Evolutionary conservation across 2,888 invertebrate genomes (phyloP).

Genomic region (Megamerina dolium): DNA sequence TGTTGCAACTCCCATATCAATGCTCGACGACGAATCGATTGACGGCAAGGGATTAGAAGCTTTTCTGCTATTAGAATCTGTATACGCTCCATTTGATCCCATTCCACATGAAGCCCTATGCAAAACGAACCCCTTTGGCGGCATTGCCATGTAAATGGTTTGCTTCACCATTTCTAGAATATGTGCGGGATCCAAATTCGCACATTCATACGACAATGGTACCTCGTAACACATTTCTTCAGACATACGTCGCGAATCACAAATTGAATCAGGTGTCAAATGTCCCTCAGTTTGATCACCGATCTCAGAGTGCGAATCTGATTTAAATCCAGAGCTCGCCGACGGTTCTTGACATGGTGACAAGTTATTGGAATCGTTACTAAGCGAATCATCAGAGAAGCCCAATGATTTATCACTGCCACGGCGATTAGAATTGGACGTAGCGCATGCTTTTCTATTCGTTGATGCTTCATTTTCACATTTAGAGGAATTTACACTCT

Average conservation of each 20-base stretch:
- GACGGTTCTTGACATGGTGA: constrained; percentile 56
- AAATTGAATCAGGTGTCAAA: constrained; percentile 48
- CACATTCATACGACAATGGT: constrained; percentile 72
- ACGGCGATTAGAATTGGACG: constrained; percentile 52
- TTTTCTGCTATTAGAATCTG: constrained; percentile 20
- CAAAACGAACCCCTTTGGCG: constrained; percentile 61
- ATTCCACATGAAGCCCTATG: constrained; percentile 39
- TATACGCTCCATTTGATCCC: constrained; percentile 18
- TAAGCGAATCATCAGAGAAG: constrained; percentile 68
- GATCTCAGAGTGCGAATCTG: constrained; percentile 53
- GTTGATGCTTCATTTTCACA: constrained; percentile 11
- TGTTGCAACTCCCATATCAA: constrained; percentile 40
- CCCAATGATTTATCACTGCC: constrained; percentile 66
- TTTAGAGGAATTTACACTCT: constrained; percentile 17
- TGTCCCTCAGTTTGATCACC: constrained; percentile 52
- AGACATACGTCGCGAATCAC: constrained; percentile 47
- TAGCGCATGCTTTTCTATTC: constrained; percentile 1
- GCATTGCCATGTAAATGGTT: constrained; percentile 71
- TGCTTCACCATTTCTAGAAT: constrained; percentile 75
- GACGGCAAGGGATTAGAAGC: constrained; percentile 28
- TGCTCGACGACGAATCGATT: constrained; percentile 7
- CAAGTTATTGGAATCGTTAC: constrained; percentile 57
- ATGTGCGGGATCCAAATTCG: constrained; percentile 69
- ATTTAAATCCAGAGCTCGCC: constrained; percentile 58
- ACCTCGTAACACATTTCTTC: constrained; percentile 60